Evolutionary conservation across 2,113 vertebrate genomes (phyloP).

Genomic region (Zosterops pallidus): DNA sequence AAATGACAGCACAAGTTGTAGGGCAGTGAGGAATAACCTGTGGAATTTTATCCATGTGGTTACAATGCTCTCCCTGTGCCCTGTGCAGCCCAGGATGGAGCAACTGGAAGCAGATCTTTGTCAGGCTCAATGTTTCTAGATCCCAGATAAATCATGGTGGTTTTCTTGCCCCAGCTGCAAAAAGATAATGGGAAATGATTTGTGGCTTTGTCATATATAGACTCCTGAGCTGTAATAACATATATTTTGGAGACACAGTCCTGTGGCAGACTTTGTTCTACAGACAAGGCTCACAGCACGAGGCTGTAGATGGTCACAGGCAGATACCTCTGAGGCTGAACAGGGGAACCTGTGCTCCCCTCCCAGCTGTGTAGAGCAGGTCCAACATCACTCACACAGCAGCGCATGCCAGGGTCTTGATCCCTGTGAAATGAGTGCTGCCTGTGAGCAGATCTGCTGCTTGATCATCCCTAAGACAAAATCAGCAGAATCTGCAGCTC

Average conservation of each 20-base stretch:
- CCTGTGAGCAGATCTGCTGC: not conserved
- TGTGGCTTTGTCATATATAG: not conserved
- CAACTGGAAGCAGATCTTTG: not conserved
- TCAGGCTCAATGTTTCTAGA: not conserved
- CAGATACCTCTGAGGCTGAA: not conserved
- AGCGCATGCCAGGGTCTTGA: not conserved
- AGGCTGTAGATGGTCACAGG: not conserved
- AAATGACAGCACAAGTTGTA: not conserved
- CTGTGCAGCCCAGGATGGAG: not conserved
- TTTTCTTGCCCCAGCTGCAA: not conserved
- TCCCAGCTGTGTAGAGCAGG: not conserved
- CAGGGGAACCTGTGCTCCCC: not conserved
- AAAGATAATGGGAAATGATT: not conserved
- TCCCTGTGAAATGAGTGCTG: not conserved
- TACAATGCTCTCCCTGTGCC: rapidly evolving
- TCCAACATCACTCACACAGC: not conserved
- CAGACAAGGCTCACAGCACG: rapidly evolving
- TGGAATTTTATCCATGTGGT: not conserved
- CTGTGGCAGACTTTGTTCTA: not conserved
- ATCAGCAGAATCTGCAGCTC: not conserved
- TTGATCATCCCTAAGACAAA: not conserved
- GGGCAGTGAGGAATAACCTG: not conserved
- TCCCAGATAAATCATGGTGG: not conserved
- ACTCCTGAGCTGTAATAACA: not conserved
- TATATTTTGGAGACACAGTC: not conserved